Evolutionary conservation across 2,888 invertebrate genomes (phyloP), one percentile per base, ranked within the genome.

Genomic region (Hirtodrosophila duncani): DNA sequence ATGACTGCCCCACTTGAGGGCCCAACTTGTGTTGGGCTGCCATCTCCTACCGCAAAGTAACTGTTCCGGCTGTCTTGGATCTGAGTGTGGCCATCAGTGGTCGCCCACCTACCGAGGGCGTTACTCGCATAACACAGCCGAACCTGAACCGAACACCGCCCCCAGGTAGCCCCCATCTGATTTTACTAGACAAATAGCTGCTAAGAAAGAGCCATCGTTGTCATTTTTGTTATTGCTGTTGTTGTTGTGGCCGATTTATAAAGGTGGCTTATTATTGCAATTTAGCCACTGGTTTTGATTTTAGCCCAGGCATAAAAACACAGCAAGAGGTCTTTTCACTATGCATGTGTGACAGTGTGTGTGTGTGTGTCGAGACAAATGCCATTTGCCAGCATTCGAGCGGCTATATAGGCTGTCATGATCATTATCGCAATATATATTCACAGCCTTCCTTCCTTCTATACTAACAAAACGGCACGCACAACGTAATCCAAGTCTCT

Each of bases 261-360:
- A 82, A 81, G 80, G 80, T 82, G 78, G 83, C 84, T 84, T 84
- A 84, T 84, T 84, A 84, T 82, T 75, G 83, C 84, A 82, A 84
- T 84, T 84, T 84, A 84, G 83, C 83, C 84, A 84, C 83, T 84
- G 83, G 83, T 84, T 84, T 84, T 84, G 83, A 84, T 84, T 84
- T 80, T 82, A 67, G 63, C 50, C 56, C 57, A 46, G 68, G 65
- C 65, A 71, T 64, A 74, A 61, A 78, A 61, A 58, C 66, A 60
- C 79, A 71, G 63, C 72, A 41, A 70, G 79, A 48, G 79, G 71
- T 75, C 74, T 13, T 20, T 10, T n/a, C 14, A 1, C 16, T 13
- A 27, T 8, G 10, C 18, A 16, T 16, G 27, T 5, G 10, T 24
- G 29, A 30, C 26, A 36, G 33, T 30, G 33, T 39, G 56, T 49